These are phyloP conservation scores for Phainopepla nitens DNA, from an alignment of 2,113 vertebrate genomes.

Conservation along the genomic window DNA sequence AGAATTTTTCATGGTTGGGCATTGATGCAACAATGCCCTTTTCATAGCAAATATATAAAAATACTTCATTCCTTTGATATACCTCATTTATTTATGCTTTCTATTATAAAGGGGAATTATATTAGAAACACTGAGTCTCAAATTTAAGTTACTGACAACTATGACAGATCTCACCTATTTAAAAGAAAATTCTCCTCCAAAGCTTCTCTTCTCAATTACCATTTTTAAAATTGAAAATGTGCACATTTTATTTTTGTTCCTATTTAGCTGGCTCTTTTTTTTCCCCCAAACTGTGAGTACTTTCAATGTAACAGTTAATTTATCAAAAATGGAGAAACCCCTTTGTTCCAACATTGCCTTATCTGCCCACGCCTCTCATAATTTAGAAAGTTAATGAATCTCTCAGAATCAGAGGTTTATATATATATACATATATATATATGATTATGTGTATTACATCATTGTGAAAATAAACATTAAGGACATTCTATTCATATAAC, in stretches of 20 bases:
- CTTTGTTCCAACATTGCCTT: neutral
- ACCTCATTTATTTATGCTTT: neutral
- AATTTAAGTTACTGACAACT: neutral
- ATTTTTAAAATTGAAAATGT: neutral
- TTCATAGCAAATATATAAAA: neutral
- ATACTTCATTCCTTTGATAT: neutral
- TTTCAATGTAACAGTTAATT: neutral
- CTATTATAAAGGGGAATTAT: neutral
- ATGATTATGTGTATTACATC: neutral
- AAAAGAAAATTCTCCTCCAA: neutral
- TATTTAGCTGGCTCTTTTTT: neutral
- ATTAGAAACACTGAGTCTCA: neutral
- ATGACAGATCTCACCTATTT: neutral
- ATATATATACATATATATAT: neutral
- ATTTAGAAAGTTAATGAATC: neutral
- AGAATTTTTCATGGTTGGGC: neutral
- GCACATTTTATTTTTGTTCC: neutral
- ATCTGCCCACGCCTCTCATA: neutral
- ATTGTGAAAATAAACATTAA: constrained; percentile 17
- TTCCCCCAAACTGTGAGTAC: neutral
- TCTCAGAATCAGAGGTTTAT: neutral
- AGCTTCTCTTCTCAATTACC: neutral
- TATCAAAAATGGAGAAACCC: constrained; percentile 8
- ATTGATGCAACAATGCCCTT: neutral
- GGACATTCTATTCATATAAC: neutral